Evolutionary conservation across 2,797 vertebrate species (phyloP).

Genomic region (Neoniphon sammara): DNA sequence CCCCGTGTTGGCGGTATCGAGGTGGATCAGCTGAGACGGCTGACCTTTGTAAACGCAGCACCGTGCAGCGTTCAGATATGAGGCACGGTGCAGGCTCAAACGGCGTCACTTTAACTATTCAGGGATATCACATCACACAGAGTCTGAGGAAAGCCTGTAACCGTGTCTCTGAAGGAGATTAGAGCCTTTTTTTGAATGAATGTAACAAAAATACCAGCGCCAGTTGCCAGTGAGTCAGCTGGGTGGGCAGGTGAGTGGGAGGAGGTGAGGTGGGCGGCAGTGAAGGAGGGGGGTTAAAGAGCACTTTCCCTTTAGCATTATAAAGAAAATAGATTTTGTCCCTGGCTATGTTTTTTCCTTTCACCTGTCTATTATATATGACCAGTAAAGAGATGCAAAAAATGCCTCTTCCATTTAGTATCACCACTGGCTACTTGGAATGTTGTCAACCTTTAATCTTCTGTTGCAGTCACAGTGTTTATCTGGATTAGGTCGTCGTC

Average conservation of each 20-base stretch:
- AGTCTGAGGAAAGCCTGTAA: slow-evolving; percentile 38
- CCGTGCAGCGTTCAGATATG: neutral
- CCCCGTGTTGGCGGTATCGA: slow-evolving; percentile 35
- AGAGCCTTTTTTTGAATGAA: slow-evolving; percentile 27
- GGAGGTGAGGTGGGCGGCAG: neutral
- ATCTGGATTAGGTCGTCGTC: too few species aligned
- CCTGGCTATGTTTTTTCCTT: neutral
- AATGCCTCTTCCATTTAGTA: neutral
- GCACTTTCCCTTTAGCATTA: too few species aligned
- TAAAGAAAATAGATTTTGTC: neutral
- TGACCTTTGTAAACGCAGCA: slow-evolving; percentile 47
- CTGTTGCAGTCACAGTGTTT: neutral
- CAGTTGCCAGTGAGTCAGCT: slow-evolving; percentile 16
- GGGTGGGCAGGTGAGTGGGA: neutral
- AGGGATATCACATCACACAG: slow-evolving; percentile 55
- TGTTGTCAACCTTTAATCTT: neutral
- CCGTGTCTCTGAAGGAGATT: slow-evolving; percentile 12
- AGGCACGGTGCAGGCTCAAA: slow-evolving; percentile 27
- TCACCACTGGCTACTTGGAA: neutral
- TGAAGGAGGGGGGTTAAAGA: neutral
- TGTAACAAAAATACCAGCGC: slow-evolving; percentile 23
- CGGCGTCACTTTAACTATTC: slow-evolving; percentile 29
- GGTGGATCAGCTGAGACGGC: slow-evolving; percentile 42
- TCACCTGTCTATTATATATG: neutral
- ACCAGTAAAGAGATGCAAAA: neutral